Evolutionary conservation across 1,140 invertebrate species (phyloP).

Genomic region (Muscidifurax raptorellus): DNA sequence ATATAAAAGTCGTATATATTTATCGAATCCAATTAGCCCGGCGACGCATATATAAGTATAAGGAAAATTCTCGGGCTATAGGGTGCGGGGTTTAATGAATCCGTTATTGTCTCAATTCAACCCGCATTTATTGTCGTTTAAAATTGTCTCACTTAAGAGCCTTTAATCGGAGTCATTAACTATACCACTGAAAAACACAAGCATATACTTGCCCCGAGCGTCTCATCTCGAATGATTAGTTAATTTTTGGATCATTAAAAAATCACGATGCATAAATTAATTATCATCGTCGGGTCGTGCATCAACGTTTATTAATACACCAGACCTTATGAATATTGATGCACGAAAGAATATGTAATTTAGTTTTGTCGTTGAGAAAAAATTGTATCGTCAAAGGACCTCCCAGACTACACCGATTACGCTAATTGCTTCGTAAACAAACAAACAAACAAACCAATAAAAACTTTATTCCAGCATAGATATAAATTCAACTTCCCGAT

Average conservation of each 20-base stretch:
- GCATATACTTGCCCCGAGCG: neutral
- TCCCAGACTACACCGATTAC: too few species aligned
- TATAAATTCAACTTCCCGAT: too few species aligned
- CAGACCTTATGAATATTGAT: neutral
- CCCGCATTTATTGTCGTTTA: slow-evolving; percentile 26
- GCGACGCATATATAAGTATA: neutral
- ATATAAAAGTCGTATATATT: neutral
- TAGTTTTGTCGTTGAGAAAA: too few species aligned
- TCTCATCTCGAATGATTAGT: neutral
- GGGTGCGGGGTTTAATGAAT: slow-evolving; percentile 9
- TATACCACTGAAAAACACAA: slow-evolving; percentile 1
- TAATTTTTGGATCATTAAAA: neutral
- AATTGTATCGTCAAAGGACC: too few species aligned
- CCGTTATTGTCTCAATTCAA: slow-evolving; percentile 29
- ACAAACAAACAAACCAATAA: too few species aligned
- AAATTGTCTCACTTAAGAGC: slow-evolving; percentile 10
- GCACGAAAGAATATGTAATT: too few species aligned
- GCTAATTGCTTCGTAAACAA: too few species aligned
- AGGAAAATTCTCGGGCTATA: neutral
- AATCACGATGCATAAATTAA: neutral
- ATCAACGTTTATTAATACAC: neutral
- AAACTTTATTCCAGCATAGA: too few species aligned
- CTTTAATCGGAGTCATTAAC: slow-evolving; percentile 1
- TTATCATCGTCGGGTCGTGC: neutral
- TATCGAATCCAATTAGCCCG: slow-evolving; percentile 14